A percentile compares a stretch with the other conserved stretches of the same genome.
These are phyloP conservation scores for Drosophila ironensis DNA, from an alignment of 1,140 invertebrate genomes.

Conservation along the genomic window DNA sequence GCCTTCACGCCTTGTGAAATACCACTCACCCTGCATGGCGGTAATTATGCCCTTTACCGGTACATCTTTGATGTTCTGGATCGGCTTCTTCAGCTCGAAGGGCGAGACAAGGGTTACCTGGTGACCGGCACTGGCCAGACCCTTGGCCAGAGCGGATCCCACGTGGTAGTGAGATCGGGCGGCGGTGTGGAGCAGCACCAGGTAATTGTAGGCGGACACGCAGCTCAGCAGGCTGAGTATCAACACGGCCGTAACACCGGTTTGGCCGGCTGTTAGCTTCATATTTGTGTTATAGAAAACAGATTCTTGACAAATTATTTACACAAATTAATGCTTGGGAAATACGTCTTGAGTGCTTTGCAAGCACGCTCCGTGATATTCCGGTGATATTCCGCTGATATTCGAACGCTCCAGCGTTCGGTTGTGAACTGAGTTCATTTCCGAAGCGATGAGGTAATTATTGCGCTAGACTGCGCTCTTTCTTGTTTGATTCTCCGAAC, in stretches of 20 bases:
- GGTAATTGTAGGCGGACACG: constrained; percentile 62
- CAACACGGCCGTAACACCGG: constrained; percentile 37
- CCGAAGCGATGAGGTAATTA: no score
- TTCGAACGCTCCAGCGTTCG: no score
- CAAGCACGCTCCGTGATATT: no score
- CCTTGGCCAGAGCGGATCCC: constrained; percentile 83
- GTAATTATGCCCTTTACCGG: constrained; percentile 23
- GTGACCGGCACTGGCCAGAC: constrained; percentile 84
- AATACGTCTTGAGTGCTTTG: no score
- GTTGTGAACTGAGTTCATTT: no score
- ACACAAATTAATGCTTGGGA: no score
- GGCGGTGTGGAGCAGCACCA: constrained; percentile 82
- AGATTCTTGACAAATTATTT: constrained; percentile 6
- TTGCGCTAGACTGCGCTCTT: no score
- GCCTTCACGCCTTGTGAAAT: no score
- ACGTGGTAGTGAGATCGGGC: constrained; percentile 85
- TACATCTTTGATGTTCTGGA: constrained; percentile 84
- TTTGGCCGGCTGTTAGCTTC: constrained; percentile 22
- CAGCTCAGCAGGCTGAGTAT: constrained; percentile 50
- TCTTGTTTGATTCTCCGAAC: no score
- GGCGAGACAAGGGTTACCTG: constrained; percentile 84
- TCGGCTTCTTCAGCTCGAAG: constrained; percentile 82
- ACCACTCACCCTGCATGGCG: constrained; percentile 47
- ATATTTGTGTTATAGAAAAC: constrained; percentile 8
- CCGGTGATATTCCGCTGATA: no score